These are phyloP conservation scores for Artibeus jamaicensis DNA, from an alignment of 2,797 vertebrate species.

Conservation along the genomic window DNA sequence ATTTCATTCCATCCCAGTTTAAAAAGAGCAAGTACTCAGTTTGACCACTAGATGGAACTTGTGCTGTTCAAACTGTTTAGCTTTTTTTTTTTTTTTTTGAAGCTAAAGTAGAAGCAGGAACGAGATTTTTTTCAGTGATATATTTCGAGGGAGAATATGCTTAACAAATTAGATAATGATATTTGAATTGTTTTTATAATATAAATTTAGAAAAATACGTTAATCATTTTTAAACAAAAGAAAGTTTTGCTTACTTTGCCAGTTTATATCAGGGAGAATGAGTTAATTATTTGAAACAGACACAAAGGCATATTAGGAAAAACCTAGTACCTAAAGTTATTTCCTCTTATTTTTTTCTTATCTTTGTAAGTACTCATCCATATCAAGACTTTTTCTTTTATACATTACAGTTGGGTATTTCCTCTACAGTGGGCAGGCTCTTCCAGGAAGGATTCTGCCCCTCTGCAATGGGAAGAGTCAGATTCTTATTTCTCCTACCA, in stretches of 20 bases:
- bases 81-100: not conserved
- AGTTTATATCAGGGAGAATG: not conserved
- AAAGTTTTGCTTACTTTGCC: not conserved
- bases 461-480: not conserved
- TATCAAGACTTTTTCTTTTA: not conserved
- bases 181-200: not conserved
- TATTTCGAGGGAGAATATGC: not conserved
- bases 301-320: not conserved
- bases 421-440: not conserved
- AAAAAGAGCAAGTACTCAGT: not conserved
- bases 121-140: conserved; percentile 5
- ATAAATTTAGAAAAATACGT: not conserved
- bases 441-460: not conserved
- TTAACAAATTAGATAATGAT: not conserved
- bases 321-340: not conserved
- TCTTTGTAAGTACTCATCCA: not conserved
- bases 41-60: conserved; percentile 70
- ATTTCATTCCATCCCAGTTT: not conserved
- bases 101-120: conserved; percentile 17
- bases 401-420: not conserved
- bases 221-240: not conserved
- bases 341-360: not conserved
- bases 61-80: conserved; percentile 44
- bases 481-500: not conserved
- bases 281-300: not conserved